Evolutionary conservation across 92 coral and sea anemone species (phyloP).

Genomic region (Actinernus sp.): DNA sequence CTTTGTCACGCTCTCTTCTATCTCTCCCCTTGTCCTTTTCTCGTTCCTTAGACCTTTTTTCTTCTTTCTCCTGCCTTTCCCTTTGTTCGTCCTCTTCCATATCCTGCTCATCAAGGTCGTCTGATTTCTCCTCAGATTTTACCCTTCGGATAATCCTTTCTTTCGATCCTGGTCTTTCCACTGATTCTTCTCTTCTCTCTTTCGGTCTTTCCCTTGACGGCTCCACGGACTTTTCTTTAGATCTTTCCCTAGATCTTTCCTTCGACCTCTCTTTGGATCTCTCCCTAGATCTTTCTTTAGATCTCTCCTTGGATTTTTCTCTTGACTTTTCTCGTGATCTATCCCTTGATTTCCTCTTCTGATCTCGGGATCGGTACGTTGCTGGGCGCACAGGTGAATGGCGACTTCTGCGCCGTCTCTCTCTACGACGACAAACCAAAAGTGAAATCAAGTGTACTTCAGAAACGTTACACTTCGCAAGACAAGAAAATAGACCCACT

Average conservation of each 20-base stretch:
- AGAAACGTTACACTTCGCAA: too few species aligned
- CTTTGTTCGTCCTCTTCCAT: conserved; percentile 27
- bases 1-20: conserved; percentile 15
- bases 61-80: conserved; percentile 20
- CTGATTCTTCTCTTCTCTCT: conserved; percentile 48
- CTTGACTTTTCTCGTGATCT: conserved; percentile 46
- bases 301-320: conserved; percentile 29
- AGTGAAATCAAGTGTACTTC: too few species aligned
- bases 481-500: too few species aligned
- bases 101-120: conserved; percentile 18
- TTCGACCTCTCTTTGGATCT: conserved; percentile 25
- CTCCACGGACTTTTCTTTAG: conserved; percentile 25
- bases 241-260: conserved; percentile 7
- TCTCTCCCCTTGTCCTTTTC: conserved; percentile 33
- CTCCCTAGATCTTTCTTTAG: conserved; percentile 40
- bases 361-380: conserved; percentile 46
- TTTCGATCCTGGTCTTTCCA: conserved; percentile 52
- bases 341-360: conserved; percentile 59
- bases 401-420: too few species aligned
- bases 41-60: conserved; percentile 14
- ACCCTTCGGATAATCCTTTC: conserved; percentile 50
- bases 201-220: conserved; percentile 64
- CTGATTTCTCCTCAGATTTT: conserved; percentile 14
- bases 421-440: too few species aligned
- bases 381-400: too few species aligned